Conservation (phyloP, 2,888 invertebrate species). For the Epirrita christyi region DNA sequence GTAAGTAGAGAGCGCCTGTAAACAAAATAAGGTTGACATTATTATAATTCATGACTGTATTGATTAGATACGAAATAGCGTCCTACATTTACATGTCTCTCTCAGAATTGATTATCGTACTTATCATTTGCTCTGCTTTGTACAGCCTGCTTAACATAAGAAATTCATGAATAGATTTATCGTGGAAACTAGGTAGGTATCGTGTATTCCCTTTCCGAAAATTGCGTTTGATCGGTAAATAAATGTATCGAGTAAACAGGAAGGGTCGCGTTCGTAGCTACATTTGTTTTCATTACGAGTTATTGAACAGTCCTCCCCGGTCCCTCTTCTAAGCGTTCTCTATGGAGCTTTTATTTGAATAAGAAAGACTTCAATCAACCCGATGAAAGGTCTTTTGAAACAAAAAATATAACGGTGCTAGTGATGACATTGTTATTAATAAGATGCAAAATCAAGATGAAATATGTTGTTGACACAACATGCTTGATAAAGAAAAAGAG, state of each 20-base stretch:
- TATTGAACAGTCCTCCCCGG: constrained; percentile 60
- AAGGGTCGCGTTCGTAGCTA: constrained; percentile 65
- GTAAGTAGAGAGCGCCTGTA: constrained; percentile 29
- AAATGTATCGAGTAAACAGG: constrained; percentile 63
- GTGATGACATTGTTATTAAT: no score
- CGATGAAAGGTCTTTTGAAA: constrained; percentile 35
- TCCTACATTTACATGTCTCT: constrained; percentile 21
- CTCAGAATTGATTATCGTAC: constrained; percentile 23
- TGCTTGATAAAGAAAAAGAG: no score
- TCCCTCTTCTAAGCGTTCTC: constrained; percentile 53
- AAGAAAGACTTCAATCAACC: constrained; percentile 51
- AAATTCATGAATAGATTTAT: constrained; percentile 17
- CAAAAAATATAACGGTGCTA: constrained; percentile 15
- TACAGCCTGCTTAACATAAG: constrained; percentile 19
- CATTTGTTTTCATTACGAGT: constrained; percentile 75
- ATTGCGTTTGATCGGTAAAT: constrained; percentile 64
- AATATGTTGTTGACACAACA: no score
- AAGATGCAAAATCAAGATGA: no score
- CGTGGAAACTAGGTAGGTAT: background rate
- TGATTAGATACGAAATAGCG: constrained; percentile 30
- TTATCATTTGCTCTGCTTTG: constrained; percentile 25
- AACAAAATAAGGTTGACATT: constrained; percentile 34
- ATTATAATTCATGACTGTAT: constrained; percentile 36
- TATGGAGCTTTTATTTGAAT: constrained; percentile 60
- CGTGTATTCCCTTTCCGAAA: constrained; percentile 48